Base-by-base conservation (phyloP, 2,113 vertebrate genomes). In the Fulica atra region DNA sequence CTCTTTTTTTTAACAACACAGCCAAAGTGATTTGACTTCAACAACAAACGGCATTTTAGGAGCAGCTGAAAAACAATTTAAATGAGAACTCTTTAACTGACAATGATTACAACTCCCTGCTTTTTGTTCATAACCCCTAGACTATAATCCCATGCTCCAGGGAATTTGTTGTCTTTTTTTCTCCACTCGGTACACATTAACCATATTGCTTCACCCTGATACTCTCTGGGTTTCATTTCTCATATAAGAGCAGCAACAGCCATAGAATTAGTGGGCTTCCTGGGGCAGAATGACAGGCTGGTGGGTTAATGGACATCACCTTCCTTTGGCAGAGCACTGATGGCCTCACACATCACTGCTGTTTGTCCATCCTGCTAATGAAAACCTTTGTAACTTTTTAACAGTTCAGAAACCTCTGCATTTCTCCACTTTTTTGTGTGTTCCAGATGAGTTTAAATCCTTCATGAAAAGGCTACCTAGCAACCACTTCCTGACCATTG, bases 391-490 rank as follows among this genome's bases (percentile, higher is more conserved):
- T 13, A 14, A 51, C 14, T 19, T 48, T 4, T 0, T 21, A 50
- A 6, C 4, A 8, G 11, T 76, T 44, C 29, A 3, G 8, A 64
- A 76, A 13, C 46, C 73, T 93, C 73, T 76, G 7, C 4, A 50
- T 48, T n/a, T 35, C 72, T 85, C 35, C 87, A 25, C 50, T 1
- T 87, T 56, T 86, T 64, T 81, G 35, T 96, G 44, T 92, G 17
- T 97, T 97, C 70, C 95, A 99, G 99, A 99, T 97, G 99, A 99
- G 95, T 99, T 99, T 96, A 99, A 99, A 97, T 99, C 99, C 26
- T 99, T 99, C 93, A 98, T 99, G 98, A 99, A 99, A 97, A 99
- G 98, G 95, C 98, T 99, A 96, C 99, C 99, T 93, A 99, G 98
- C 96, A 99, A 99, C 95, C 99, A 99, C 97, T 99, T 99, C 97